Conservation (phyloP, 2,888 invertebrate genomes). For the Stegophylla sp. region DNA sequence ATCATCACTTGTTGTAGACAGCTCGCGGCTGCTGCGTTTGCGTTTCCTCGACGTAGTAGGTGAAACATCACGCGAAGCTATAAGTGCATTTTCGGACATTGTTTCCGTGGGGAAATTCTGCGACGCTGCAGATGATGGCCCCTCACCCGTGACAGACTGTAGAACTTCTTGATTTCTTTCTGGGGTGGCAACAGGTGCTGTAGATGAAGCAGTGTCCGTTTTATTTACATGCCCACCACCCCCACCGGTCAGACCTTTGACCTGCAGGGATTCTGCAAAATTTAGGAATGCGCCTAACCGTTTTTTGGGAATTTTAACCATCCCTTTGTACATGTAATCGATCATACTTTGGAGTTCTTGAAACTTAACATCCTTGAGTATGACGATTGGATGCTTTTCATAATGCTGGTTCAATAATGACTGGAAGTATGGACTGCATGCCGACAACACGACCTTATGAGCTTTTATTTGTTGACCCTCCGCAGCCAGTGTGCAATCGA, state of each 20-base stretch:
- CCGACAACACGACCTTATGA: slow-evolving; percentile 92
- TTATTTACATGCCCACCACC: slow-evolving; percentile 65
- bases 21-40: slow-evolving; percentile 61
- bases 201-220: slow-evolving; percentile 60
- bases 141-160: slow-evolving; percentile 62
- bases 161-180: slow-evolving; percentile 64
- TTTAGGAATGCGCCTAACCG: slow-evolving; percentile 85
- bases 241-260: slow-evolving; percentile 88
- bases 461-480: slow-evolving; percentile 91
- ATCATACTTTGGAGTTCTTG: slow-evolving; percentile 89
- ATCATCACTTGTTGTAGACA: slow-evolving; percentile 62
- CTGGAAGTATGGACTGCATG: slow-evolving; percentile 73
- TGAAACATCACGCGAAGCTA: slow-evolving; percentile 61
- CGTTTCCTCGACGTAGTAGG: slow-evolving; percentile 61
- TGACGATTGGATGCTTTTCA: slow-evolving; percentile 89
- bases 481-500: slow-evolving; percentile 92
- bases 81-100: slow-evolving; percentile 61
- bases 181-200: slow-evolving; percentile 39
- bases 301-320: slow-evolving; percentile 90
- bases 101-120: slow-evolving; percentile 66
- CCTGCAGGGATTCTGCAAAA: slow-evolving; percentile 88
- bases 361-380: slow-evolving; percentile 89
- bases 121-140: slow-evolving; percentile 65
- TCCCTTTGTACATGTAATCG: slow-evolving; percentile 92
- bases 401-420: slow-evolving; percentile 83